phyloP scores from a whole-genome alignment of 2,888 invertebrate species.

The Nymphalis polychloros region DNA sequence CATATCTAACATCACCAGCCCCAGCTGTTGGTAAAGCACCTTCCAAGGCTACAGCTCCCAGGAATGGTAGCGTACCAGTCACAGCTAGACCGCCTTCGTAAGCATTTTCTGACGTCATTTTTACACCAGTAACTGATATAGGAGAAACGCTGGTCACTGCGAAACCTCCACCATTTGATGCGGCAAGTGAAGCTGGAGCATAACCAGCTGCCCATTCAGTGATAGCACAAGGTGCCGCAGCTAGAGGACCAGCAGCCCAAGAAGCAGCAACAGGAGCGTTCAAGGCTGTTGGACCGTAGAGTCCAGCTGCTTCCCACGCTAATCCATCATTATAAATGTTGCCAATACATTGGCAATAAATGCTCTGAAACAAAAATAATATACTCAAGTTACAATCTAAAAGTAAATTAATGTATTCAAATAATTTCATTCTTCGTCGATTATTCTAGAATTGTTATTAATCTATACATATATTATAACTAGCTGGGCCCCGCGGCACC shows the following conservation, averaged over 20 bases:
- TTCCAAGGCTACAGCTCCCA: slow-evolving; percentile 54
- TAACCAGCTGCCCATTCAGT: slow-evolving; percentile 45
- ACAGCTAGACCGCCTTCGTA: slow-evolving; percentile 53
- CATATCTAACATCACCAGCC: slow-evolving; percentile 51
- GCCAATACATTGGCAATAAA: no score
- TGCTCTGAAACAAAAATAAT: no score
- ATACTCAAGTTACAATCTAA: no score
- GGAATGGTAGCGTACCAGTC: slow-evolving; percentile 56
- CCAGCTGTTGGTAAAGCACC: slow-evolving; percentile 55
- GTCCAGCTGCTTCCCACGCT: no score
- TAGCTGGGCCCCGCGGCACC: no score
- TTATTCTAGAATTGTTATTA: no score
- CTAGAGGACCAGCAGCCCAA: no score
- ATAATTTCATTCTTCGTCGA: no score
- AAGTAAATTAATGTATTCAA: no score
- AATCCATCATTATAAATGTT: no score
- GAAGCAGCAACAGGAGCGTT: no score
- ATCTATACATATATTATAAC: no score
- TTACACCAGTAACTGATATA: slow-evolving; percentile 52
- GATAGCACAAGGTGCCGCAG: slow-evolving; percentile 17
- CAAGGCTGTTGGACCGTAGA: background rate
- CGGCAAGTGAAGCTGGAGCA: slow-evolving; percentile 49
- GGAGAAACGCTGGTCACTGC: slow-evolving; percentile 52
- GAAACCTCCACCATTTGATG: slow-evolving; percentile 54
- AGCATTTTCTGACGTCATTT: slow-evolving; percentile 54